A percentile compares a stretch with the other conserved stretches of the same genome.
phyloP scores from a whole-genome alignment of 2,797 vertebrate genomes.

The Sebastes melanostomus region DNA sequence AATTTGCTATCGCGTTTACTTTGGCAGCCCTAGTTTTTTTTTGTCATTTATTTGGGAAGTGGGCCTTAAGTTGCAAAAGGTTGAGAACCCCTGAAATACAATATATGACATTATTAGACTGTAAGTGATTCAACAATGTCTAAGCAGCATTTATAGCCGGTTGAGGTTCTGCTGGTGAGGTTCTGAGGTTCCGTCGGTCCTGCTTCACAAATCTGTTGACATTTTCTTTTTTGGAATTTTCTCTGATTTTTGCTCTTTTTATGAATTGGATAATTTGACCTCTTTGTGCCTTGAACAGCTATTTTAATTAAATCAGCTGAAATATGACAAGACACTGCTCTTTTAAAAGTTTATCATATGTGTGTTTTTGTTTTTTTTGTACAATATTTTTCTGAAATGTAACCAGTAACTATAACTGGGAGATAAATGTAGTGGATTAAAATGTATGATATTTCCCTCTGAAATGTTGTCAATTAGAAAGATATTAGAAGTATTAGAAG shows the following conservation, averaged over 20 bases:
- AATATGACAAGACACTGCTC: background rate
- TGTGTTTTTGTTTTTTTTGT: background rate
- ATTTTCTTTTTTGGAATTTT: background rate
- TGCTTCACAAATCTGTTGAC: background rate
- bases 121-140: too few relatives aligned
- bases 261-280: background rate
- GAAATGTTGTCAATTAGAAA: background rate
- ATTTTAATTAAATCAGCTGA: background rate
- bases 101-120: too few relatives aligned
- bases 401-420: background rate
- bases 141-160: background rate
- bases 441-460: background rate
- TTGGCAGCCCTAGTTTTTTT: too few relatives aligned
- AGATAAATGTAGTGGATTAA: background rate
- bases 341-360: background rate
- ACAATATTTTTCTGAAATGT: background rate
- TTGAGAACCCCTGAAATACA: too few relatives aligned
- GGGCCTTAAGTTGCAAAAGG: too few relatives aligned
- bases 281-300: background rate
- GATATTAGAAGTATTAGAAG: background rate
- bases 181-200: too few relatives aligned
- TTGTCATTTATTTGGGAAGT: too few relatives aligned
- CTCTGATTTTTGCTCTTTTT: background rate
- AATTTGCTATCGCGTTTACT: too few relatives aligned
- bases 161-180: background rate